Conservation (phyloP, 2,888 invertebrate species). For the Drosophila neonasuta region DNA sequence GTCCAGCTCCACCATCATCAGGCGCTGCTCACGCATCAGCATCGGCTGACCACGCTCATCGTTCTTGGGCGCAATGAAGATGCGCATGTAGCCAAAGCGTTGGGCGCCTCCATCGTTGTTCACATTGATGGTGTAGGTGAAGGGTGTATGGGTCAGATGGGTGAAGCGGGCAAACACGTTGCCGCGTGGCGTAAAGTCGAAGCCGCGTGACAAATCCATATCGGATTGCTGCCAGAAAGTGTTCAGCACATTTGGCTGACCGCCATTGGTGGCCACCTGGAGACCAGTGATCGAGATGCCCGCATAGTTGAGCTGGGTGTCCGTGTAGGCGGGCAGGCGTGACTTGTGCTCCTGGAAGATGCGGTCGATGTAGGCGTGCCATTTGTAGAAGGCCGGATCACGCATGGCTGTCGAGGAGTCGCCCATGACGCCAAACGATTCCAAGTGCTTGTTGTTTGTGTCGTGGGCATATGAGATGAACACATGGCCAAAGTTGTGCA, state of each 20-base stretch:
- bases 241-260: slow-evolving; percentile 84
- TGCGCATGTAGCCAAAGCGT: slow-evolving; percentile 85
- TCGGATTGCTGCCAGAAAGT: slow-evolving; percentile 92
- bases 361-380: slow-evolving; percentile 91
- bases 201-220: slow-evolving; percentile 89
- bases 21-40: slow-evolving; percentile 85
- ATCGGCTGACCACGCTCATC: slow-evolving; percentile 87
- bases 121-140: slow-evolving; percentile 86
- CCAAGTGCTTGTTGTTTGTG: slow-evolving; percentile 88
- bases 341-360: slow-evolving; percentile 89
- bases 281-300: slow-evolving; percentile 85
- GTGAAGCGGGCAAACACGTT: slow-evolving; percentile 87
- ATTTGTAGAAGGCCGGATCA: slow-evolving; percentile 93
- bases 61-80: slow-evolving; percentile 86
- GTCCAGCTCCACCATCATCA: slow-evolving; percentile 87
- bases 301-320: slow-evolving; percentile 73
- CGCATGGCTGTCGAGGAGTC: slow-evolving; percentile 93
- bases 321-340: slow-evolving; percentile 86
- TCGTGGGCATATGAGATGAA: slow-evolving; percentile 90
- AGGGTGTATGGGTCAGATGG: slow-evolving; percentile 89
- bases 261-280: slow-evolving; percentile 83
- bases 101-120: slow-evolving; percentile 84
- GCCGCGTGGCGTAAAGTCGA: slow-evolving; percentile 91
- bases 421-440: slow-evolving; percentile 91
- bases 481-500: slow-evolving; percentile 88